Evolutionary conservation across 2,797 vertebrate species (phyloP), one percentile per base, ranked within the genome.

Genomic region (Danio kyathit): DNA sequence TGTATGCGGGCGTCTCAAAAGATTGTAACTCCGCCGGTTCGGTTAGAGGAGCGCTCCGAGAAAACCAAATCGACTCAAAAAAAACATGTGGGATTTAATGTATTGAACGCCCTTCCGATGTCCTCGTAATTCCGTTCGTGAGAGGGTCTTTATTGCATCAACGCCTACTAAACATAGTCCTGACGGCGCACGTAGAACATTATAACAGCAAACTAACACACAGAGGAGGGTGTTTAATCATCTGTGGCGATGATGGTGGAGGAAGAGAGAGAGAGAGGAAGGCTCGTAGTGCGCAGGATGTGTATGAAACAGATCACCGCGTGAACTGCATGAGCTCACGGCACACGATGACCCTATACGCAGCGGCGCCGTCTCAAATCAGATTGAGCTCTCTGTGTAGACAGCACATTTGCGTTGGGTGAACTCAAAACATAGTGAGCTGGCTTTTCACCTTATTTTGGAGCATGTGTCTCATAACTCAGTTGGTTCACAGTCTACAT

Each of bases 311-410:
- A n/a, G 63, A 76, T 65, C 51, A 56, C 14, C 40, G 49, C 75
- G 74, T 65, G 60, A 54, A 54, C 60, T 76, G 74, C 74, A 11
- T 43, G 74, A 76, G 74, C 48, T n/a, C 74, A 21, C 11, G 11
- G 52, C 64, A 65, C 63, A 67, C 19, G 75, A 59, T 59, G 65
- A 70, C 76, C 64, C 76, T 40, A 19, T 78, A 78, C 48, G 78
- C 64, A 49, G 21, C 52, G 54, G 54, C 44, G 19, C 5, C 41
- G 76, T 19, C 54, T 69, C 52, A 49, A 78, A 75, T 75, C 56
- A 75, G 5, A 21, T 12, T 3, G 29, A 43, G 60, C 48, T 43
- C 21, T 19, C 74, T 76, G 41, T 11, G 40, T n/a, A 56, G 38
- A 16, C 13, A 44, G 38, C 21, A 48, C n/a, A 6, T 48, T 4